These are phyloP conservation scores for Liparis tanakae DNA, from an alignment of 2,797 vertebrate genomes.

Conservation along the genomic window DNA sequence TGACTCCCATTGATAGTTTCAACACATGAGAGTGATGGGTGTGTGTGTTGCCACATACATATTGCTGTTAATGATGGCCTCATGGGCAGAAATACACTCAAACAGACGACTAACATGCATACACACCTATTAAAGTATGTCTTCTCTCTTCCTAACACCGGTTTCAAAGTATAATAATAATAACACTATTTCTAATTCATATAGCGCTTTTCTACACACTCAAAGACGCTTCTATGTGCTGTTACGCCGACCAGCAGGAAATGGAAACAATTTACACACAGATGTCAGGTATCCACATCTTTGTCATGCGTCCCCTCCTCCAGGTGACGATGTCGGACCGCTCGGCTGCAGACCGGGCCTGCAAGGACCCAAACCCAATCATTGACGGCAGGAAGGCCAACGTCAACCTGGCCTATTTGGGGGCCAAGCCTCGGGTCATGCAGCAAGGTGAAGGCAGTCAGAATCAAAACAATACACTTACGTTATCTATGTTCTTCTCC, in stretches of 20 bases:
- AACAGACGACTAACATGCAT: neutral
- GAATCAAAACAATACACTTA: neutral
- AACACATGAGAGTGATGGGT: slow-evolving; percentile 48
- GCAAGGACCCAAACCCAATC: slow-evolving; percentile 98
- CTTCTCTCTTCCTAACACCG: neutral
- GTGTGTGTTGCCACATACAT: slow-evolving; percentile 31
- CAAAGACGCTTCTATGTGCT: neutral
- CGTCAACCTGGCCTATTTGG: slow-evolving; percentile 97
- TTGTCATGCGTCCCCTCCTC: slow-evolving; percentile 19
- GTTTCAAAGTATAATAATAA: neutral
- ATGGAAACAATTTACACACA: neutral
- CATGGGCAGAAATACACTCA: neutral
- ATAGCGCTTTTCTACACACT: too few species aligned
- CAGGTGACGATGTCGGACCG: slow-evolving; percentile 99
- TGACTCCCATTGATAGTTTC: slow-evolving; percentile 43
- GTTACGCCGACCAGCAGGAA: neutral
- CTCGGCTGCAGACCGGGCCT: slow-evolving; percentile 94
- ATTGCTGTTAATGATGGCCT: slow-evolving; percentile 3
- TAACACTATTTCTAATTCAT: too few species aligned
- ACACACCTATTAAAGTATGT: neutral
- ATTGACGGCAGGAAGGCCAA: slow-evolving; percentile 99
- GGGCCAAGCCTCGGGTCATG: slow-evolving; percentile 98
- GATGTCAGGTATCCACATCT: neutral
- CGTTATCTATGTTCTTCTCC: neutral
- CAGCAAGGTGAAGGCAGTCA: slow-evolving; percentile 89